Evolutionary conservation across 2,797 vertebrate species (phyloP).

Genomic region (Sibirionetta formosa): DNA sequence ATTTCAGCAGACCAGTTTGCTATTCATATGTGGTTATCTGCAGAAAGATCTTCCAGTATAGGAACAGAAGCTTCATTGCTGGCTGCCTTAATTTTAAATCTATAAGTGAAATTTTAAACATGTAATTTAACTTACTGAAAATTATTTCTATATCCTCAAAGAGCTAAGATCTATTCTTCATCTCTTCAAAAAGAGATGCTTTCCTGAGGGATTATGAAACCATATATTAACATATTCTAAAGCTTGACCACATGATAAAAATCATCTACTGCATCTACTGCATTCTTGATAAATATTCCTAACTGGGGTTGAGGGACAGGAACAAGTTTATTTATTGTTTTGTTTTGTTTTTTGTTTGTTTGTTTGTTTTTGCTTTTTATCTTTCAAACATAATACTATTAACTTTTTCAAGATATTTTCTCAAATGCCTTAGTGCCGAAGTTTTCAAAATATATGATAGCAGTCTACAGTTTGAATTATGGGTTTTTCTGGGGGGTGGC

Average conservation of each 20-base stretch:
- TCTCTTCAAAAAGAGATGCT: neutral
- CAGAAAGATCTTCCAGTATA: neutral
- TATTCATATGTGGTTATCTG: neutral
- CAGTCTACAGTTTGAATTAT: neutral
- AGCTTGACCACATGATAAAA: neutral
- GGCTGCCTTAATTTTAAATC: neutral
- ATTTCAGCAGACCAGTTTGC: neutral
- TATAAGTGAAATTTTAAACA: neutral
- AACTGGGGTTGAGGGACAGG: neutral
- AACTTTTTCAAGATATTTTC: neutral
- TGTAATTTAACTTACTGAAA: neutral
- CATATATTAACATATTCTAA: neutral
- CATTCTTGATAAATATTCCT: neutral
- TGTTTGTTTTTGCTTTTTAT: too few relatives aligned
- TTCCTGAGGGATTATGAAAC: neutral
- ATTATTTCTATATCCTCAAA: neutral
- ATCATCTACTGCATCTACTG: neutral
- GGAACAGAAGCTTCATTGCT: neutral
- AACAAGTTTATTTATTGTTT: neutral
- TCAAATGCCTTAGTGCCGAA: neutral
- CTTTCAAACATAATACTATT: neutral
- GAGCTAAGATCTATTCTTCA: neutral
- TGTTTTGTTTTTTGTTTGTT: too few relatives aligned
- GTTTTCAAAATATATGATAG: neutral
- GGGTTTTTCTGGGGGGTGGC: neutral